These are phyloP conservation scores for Sus cebifrons DNA, from an alignment of 2,797 vertebrate genomes.

Conservation along the genomic window DNA sequence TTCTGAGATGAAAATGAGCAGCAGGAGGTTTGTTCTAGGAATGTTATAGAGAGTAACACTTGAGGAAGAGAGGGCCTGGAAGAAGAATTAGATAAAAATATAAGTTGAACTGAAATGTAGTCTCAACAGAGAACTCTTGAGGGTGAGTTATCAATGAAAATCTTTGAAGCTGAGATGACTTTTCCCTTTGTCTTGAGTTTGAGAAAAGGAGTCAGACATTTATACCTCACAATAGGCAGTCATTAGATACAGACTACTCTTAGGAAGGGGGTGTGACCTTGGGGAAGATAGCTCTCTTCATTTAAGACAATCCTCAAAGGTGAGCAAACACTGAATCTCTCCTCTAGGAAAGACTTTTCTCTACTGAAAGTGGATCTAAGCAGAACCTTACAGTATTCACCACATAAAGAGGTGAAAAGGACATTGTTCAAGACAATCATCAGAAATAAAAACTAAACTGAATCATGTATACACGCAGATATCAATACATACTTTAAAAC, in stretches of 20 bases:
- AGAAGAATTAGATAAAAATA: background rate
- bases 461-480: background rate
- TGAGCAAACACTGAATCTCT: background rate
- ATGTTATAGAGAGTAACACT: background rate
- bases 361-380: background rate
- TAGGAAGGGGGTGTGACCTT: background rate
- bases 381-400: background rate
- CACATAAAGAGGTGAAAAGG: background rate
- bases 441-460: background rate
- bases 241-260: background rate
- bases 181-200: constrained; percentile 15
- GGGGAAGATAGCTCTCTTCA: background rate
- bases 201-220: background rate
- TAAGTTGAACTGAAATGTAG: background rate
- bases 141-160: background rate
- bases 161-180: background rate
- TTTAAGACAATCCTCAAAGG: background rate
- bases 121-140: background rate
- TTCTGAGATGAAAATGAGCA: background rate
- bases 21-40: background rate
- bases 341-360: background rate
- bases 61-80: background rate
- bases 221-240: background rate
- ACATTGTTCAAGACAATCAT: background rate
- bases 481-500: background rate